A percentile compares a stretch with the other conserved stretches of the same genome.
Evolutionary conservation across 1,140 invertebrate species (phyloP).

Genomic region (Trinorchestia longiramus): DNA sequence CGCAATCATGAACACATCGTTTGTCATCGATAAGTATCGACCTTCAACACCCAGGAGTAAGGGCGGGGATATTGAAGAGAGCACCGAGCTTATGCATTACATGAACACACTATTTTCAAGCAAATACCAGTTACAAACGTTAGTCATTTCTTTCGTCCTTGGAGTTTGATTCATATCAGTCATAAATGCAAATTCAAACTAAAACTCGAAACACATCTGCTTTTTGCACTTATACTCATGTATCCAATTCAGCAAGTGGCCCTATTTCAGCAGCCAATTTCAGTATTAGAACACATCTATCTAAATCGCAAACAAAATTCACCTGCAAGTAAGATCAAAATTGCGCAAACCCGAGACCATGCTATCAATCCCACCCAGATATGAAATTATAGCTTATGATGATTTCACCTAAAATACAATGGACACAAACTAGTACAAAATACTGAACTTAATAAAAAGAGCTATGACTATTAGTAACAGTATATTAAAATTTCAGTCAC

Average conservation of each 20-base stretch:
- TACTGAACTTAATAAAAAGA: background rate
- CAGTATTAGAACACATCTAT: background rate
- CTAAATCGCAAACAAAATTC: background rate
- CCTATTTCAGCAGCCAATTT: no score
- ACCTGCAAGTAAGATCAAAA: background rate
- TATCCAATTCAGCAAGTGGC: no score
- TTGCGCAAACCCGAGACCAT: background rate
- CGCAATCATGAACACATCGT: slow-evolving; percentile 38
- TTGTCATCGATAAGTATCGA: slow-evolving; percentile 14
- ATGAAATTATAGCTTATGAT: background rate
- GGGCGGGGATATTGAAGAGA: slow-evolving; percentile 23
- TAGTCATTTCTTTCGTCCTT: background rate
- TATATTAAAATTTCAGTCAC: background rate
- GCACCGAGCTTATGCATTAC: slow-evolving; percentile 10
- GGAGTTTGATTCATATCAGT: background rate
- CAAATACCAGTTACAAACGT: background rate
- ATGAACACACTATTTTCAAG: background rate
- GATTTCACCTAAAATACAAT: background rate
- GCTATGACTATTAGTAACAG: background rate
- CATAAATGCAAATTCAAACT: background rate
- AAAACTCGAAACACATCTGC: background rate
- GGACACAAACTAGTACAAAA: slow-evolving; percentile 8
- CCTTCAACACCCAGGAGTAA: background rate
- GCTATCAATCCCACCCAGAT: background rate
- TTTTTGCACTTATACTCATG: background rate